Evolutionary conservation across 2,888 invertebrate species (phyloP), one percentile per base, ranked within the genome.

Genomic region (Synanthedon vespiformis): DNA sequence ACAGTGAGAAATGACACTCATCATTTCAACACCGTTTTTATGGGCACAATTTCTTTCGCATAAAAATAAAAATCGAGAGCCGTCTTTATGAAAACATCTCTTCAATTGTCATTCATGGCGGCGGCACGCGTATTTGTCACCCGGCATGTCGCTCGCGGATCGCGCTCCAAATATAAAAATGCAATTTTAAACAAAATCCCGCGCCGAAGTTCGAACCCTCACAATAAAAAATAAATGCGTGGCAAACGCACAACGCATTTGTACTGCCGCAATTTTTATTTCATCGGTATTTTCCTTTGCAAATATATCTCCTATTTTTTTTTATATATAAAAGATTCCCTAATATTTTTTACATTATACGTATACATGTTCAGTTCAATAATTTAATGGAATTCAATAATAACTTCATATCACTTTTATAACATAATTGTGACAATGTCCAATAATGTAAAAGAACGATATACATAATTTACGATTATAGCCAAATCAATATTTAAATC

Each of bases 51-150:
- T 84, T 83, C 84, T 86, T 85, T 84, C 80, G 73, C 77, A 85
- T 85, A 83, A 86, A 86, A 83, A 82, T 78, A 79, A 81, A 79
- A 80, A 80, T 79, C 79, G 79, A 65, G 63, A 65, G 63, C 66
- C 69, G 67, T 85, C 85, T 82, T 85, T 85, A 84, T 80, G 83
- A 85, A 85, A 87, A 84, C 83, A 85, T 86, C 82, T 79, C 81
- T 80, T 80, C 77, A 79, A 87, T 88, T 88, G 86, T 88, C 88
- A 88, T 88, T 88, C 88, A 88, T 88, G 77, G 77, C 85, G 69
- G 79, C 78, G 77, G 66, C 58, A 65, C 73, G 83, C 80, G 83
- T 87, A 87, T 88, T 88, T 88, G 88, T 88, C 88, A 88, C 81
- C 75, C 77, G 74, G 69, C 76, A 70, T 80, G 77, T 71, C 76